These are phyloP conservation scores for Naja naja DNA, from an alignment of 2,113 vertebrate genomes.

Conservation along the genomic window DNA sequence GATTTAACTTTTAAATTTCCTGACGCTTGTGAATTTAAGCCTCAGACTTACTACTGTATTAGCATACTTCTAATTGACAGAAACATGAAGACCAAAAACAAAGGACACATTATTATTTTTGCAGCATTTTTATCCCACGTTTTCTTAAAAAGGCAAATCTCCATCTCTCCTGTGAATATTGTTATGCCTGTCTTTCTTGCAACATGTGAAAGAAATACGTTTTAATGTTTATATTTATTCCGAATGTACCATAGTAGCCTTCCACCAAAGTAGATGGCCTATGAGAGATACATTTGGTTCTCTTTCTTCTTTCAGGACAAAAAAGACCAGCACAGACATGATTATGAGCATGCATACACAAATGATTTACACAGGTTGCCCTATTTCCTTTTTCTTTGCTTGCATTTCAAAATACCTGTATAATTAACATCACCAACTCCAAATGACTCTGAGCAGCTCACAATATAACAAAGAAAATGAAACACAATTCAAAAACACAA, in stretches of 20 bases:
- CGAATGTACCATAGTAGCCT: background rate
- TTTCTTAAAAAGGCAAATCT: slow-evolving; percentile 36
- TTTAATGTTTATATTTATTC: background rate
- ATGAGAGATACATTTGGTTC: background rate
- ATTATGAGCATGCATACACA: background rate
- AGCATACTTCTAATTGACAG: slow-evolving; percentile 61
- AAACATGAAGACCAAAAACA: slow-evolving; percentile 18
- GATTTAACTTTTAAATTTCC: slow-evolving; percentile 60
- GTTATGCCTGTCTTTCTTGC: slow-evolving; percentile 3
- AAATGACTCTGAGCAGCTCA: background rate
- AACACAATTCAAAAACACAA: background rate
- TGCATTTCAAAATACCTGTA: background rate
- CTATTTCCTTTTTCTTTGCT: background rate
- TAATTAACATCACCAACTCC: background rate
- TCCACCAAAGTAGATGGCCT: background rate
- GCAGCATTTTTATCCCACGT: slow-evolving; percentile 21
- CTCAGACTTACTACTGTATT: slow-evolving; percentile 55
- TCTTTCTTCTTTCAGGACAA: background rate
- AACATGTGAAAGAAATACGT: background rate
- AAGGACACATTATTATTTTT: slow-evolving; percentile 20
- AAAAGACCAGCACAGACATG: background rate
- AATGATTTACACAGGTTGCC: background rate
- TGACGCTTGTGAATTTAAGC: slow-evolving; percentile 61
- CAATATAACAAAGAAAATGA: background rate
- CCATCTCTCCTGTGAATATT: slow-evolving; percentile 1